Conservation (phyloP, 2,797 vertebrate genomes). For the Enteromius viviparus region DNA sequence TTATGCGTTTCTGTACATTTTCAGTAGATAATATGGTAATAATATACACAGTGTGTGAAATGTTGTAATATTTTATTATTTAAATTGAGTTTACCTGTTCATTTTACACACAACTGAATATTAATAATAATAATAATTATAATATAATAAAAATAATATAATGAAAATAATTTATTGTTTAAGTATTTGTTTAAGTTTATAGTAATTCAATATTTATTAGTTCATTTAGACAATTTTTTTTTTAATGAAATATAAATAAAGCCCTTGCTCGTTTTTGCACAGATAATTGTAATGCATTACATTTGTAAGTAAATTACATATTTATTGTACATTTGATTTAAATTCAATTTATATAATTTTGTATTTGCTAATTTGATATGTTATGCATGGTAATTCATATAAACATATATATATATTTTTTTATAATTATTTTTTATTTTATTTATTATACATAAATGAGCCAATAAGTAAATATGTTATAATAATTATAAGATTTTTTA, state of each 20-base stretch:
- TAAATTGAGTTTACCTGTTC: not conserved
- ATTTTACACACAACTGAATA: not conserved
- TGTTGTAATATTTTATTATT: not conserved
- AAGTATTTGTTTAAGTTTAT: not conserved
- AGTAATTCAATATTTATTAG: not conserved
- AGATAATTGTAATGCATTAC: not conserved
- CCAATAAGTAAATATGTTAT: not conserved
- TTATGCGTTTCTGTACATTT: not conserved
- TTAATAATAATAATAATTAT: not conserved
- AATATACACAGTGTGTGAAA: not conserved
- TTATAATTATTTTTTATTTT: not conserved
- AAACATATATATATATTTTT: no score
- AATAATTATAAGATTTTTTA: not conserved
- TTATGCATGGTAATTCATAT: not conserved
- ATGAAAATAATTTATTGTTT: not conserved
- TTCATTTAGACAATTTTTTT: not conserved
- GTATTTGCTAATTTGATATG: not conserved
- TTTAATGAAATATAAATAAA: no score
- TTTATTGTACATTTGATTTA: not conserved
- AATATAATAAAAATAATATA: no score
- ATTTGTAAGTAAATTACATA: not conserved
- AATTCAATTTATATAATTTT: not conserved
- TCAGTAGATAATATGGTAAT: not conserved
- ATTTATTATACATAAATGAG: not conserved
- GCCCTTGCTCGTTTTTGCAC: not conserved